Conservation (phyloP, 2,113 vertebrate species). For the Chionis minor region DNA sequence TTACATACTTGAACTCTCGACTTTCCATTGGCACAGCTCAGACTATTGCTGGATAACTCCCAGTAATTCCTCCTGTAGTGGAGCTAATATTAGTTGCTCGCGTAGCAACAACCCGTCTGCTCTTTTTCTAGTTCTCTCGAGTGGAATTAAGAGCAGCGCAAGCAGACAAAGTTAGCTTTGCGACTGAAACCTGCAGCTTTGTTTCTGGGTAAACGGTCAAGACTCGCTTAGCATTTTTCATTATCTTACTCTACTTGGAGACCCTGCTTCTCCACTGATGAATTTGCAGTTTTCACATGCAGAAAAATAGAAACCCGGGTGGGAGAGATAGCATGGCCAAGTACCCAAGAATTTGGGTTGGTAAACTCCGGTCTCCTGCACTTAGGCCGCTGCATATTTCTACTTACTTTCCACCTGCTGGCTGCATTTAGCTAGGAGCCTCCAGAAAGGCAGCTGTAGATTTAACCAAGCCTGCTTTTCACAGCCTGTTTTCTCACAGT, state of each 20-base stretch:
- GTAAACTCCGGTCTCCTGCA: not conserved
- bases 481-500: not conserved
- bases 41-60: constrained; percentile 30
- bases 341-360: not conserved
- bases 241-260: not conserved
- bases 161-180: not conserved
- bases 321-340: not conserved
- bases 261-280: not conserved
- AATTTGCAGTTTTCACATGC: not conserved
- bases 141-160: not conserved
- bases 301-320: not conserved
- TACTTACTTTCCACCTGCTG: not conserved
- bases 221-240: not conserved
- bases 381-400: not conserved
- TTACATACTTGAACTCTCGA: constrained; percentile 44
- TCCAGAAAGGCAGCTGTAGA: not conserved
- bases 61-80: constrained; percentile 18
- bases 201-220: not conserved
- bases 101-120: not conserved
- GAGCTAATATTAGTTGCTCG: constrained; percentile 17
- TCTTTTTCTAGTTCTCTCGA: not conserved
- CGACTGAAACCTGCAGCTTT: not conserved
- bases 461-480: not conserved
- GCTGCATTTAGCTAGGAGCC: not conserved
- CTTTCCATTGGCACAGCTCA: constrained; percentile 46